Conservation (phyloP, 2,113 vertebrate species). For the Chionodraco myersi region DNA sequence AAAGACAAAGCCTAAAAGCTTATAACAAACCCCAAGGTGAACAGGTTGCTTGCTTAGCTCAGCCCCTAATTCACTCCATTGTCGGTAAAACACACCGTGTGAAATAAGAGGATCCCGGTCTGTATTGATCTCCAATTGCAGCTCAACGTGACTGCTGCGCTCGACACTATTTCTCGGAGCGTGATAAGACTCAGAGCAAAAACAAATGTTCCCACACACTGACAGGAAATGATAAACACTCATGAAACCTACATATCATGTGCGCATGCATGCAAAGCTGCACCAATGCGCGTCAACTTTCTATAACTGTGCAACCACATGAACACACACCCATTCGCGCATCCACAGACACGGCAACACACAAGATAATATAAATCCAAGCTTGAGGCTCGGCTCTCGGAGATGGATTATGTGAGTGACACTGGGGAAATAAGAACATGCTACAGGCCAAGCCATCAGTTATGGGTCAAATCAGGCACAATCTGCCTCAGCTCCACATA, state of each 20-base stretch:
- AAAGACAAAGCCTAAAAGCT: slow-evolving; percentile 68
- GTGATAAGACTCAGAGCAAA: slow-evolving; percentile 42
- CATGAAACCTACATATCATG: neutral
- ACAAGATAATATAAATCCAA: slow-evolving; percentile 51
- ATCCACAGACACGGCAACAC: slow-evolving; percentile 51
- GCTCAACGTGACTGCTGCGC: slow-evolving; percentile 23
- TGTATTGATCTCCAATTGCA: slow-evolving; percentile 65
- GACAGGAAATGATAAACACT: neutral
- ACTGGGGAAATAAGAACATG: slow-evolving; percentile 84
- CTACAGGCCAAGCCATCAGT: slow-evolving; percentile 80
- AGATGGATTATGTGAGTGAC: slow-evolving; percentile 83
- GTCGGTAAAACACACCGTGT: slow-evolving; percentile 64
- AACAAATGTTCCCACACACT: slow-evolving; percentile 30
- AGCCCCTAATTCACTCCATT: slow-evolving; percentile 63
- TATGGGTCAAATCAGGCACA: slow-evolving; percentile 83
- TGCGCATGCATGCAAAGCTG: neutral
- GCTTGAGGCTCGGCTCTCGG: slow-evolving; percentile 53
- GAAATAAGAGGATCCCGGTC: slow-evolving; percentile 56
- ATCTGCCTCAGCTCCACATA: slow-evolving; percentile 70
- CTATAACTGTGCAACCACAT: slow-evolving; percentile 23
- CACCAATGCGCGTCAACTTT: slow-evolving; percentile 11
- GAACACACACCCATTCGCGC: slow-evolving; percentile 18
- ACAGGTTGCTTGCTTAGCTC: slow-evolving; percentile 68
- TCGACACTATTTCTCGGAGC: slow-evolving; percentile 54
- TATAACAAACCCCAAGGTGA: slow-evolving; percentile 72